Conservation (phyloP, 35 echinoderm and acorn worm species). For the Heliocidaris tuberculata region DNA sequence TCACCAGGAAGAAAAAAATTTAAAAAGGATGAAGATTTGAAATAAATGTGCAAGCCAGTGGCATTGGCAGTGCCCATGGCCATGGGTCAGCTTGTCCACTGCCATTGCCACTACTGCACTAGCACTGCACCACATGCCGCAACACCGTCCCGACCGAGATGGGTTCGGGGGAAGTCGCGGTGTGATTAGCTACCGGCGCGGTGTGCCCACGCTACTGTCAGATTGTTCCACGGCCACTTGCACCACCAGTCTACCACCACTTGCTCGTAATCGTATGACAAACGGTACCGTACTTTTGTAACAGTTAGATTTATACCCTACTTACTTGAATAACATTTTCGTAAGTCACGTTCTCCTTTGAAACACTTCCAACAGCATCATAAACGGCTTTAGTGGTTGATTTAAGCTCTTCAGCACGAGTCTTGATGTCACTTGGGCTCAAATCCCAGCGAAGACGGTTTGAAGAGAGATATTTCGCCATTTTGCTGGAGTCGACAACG, state of each 20-base stretch:
- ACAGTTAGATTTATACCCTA: not conserved
- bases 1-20: too few species aligned
- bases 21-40: too few species aligned
- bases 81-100: too few species aligned
- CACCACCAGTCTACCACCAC: not conserved
- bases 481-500: constrained; percentile 11
- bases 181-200: not conserved
- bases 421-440: constrained; percentile 75
- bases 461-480: constrained; percentile 43
- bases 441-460: constrained; percentile 89
- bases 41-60: too few species aligned
- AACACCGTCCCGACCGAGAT: too few species aligned
- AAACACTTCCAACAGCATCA: constrained; percentile 78
- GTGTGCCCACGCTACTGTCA: not conserved
- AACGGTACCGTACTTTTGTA: too few species aligned
- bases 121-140: too few species aligned
- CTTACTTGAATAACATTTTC: constrained; percentile 77
- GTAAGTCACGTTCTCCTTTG: constrained; percentile 67
- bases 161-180: too few species aligned
- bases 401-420: constrained; percentile 64
- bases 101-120: too few species aligned
- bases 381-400: constrained; percentile 67
- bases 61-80: too few species aligned
- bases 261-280: not conserved
- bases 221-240: not conserved